A percentile compares a stretch with the other conserved stretches of the same genome.
Conservation (phyloP, 2,797 vertebrate genomes). For the Discoglossus pictus region DNA sequence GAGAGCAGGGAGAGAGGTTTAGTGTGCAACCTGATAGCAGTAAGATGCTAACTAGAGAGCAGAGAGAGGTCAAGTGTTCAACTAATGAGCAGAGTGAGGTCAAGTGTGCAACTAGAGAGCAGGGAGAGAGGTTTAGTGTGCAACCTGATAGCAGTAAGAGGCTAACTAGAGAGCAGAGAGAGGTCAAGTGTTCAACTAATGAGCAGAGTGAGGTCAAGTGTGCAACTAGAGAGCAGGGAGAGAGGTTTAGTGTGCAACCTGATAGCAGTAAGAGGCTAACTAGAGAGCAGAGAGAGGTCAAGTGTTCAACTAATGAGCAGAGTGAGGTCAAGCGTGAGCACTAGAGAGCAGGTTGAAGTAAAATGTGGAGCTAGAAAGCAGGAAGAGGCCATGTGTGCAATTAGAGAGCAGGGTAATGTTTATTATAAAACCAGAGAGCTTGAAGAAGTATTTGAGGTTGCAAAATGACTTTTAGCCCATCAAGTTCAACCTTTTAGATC, state of each 20-base stretch:
- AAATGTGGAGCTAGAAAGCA: too few species aligned
- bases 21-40: background rate
- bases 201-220: background rate
- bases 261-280: too few species aligned
- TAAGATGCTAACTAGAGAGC: background rate
- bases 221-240: background rate
- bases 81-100: background rate
- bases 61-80: conserved; percentile 8
- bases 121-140: conserved; percentile 12
- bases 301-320: too few species aligned
- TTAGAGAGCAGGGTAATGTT: too few species aligned
- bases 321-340: too few species aligned
- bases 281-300: conserved; percentile 11
- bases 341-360: too few species aligned
- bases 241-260: conserved; percentile 18
- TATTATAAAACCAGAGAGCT: too few species aligned
- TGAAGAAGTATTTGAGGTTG: too few species aligned
- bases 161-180: conserved; percentile 2
- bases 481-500: too few species aligned
- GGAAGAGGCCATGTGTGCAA: too few species aligned
- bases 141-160: background rate
- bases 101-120: background rate
- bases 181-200: conserved; percentile 14
- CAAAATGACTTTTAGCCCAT: too few species aligned
- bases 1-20: background rate